Evolutionary conservation across 1,140 invertebrate genomes (phyloP), one percentile per base, ranked within the genome.

Genomic region (Drosophila eugracilis): DNA sequence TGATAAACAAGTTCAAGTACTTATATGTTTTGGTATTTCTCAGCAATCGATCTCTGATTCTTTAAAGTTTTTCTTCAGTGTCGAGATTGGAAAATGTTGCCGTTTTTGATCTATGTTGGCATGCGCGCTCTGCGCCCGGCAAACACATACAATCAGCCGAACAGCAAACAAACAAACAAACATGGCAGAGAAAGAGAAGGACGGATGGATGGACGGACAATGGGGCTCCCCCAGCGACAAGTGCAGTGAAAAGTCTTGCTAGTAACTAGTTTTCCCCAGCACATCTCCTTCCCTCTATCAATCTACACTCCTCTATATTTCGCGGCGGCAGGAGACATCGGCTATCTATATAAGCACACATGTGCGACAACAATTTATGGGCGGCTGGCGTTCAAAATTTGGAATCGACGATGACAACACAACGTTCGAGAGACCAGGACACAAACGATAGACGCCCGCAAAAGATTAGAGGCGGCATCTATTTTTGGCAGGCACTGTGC

Each of bases 31-130:
- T n/a, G n/a, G n/a, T n/a, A n/a, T n/a, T n/a, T n/a, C n/a, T n/a
- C n/a, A n/a, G n/a, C n/a, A n/a, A n/a, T n/a, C n/a, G n/a, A n/a
- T n/a, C n/a, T n/a, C n/a, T n/a, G n/a, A n/a, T n/a, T n/a, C n/a
- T n/a, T n/a, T n/a, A 10, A 32, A 2, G 14, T n/a, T 52, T 28
- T 15, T 39, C 14, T 7, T 15, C 50, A 7, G 4, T 26, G 57
- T 45, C 39, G 34, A 54, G 49, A 70, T 79, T 78, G 79, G 80
- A 84, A 84, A 85, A 72, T 76, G 66, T 84, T 75, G 72, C 80
- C 66, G 72, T 84, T 85, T 88, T 85, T 85, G 77, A 85, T 86
- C 81, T 88, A 88, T 86, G 83, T 48, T 86, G 77, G 80, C 80
- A 85, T 85, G 81, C 73, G 81, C 73, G 80, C 80, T 58, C 77